A percentile compares a stretch with the other conserved stretches of the same genome.
Evolutionary conservation across 2,888 invertebrate species (phyloP).

Genomic region (Athrips mouffetella): DNA sequence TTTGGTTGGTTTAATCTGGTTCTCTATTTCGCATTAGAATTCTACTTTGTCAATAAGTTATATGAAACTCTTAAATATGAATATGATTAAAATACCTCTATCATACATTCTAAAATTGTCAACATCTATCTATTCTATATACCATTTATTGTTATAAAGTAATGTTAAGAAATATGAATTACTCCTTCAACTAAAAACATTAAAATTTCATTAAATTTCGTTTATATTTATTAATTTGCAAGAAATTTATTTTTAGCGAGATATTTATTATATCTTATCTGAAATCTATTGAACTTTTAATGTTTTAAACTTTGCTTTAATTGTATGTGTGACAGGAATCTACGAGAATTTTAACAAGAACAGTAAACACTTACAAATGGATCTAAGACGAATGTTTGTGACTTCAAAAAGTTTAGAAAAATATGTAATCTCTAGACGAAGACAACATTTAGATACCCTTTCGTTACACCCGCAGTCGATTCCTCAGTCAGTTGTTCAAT

Average conservation of each 20-base stretch:
- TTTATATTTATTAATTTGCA: neutral
- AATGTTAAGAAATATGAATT: slow-evolving; percentile 31
- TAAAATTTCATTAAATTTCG: neutral
- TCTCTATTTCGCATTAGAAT: slow-evolving; percentile 47
- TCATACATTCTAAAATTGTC: slow-evolving; percentile 49
- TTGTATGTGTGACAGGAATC: slow-evolving; percentile 14
- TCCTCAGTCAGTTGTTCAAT: slow-evolving; percentile 57
- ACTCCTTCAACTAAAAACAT: too few relatives aligned
- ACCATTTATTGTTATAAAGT: slow-evolving; percentile 41
- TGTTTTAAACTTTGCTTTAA: neutral
- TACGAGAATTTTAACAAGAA: slow-evolving; percentile 51
- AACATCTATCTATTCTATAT: slow-evolving; percentile 64
- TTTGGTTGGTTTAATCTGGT: slow-evolving; percentile 6
- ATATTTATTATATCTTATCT: too few relatives aligned
- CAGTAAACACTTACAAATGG: slow-evolving; percentile 64
- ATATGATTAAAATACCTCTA: slow-evolving; percentile 39
- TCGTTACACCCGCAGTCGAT: slow-evolving; percentile 63
- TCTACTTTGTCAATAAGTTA: slow-evolving; percentile 57
- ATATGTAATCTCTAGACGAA: slow-evolving; percentile 67
- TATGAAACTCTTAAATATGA: slow-evolving; percentile 25
- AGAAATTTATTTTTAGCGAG: neutral
- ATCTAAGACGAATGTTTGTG: slow-evolving; percentile 55
- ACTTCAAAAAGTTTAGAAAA: slow-evolving; percentile 76
- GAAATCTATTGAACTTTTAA: too few relatives aligned
- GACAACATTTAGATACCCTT: slow-evolving; percentile 67